Percentiles rank a stretch among this genome's conserved stretches.
phyloP scores from a whole-genome alignment of 2,797 vertebrate genomes.

The Thunnus albacares region DNA sequence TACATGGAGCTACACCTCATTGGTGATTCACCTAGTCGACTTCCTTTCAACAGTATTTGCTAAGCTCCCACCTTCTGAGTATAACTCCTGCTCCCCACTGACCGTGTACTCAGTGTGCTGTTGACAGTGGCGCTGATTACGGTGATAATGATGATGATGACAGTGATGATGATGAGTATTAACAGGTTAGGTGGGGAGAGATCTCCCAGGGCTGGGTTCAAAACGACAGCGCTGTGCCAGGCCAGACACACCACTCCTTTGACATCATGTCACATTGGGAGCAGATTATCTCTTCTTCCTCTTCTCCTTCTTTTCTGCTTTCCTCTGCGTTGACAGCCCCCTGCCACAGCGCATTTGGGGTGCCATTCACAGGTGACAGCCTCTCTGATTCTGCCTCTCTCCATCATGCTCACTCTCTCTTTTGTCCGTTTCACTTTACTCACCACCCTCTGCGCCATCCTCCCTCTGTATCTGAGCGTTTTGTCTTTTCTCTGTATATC shows the following conservation, averaged over 20 bases:
- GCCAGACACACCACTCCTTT: constrained; percentile 48
- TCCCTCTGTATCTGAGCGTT: constrained; percentile 38
- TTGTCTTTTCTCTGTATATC: constrained; percentile 64
- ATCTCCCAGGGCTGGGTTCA: constrained; percentile 66
- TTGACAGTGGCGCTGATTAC: constrained; percentile 66
- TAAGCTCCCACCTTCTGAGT: constrained; percentile 38
- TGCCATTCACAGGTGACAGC: constrained; percentile 71
- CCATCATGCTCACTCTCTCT: constrained; percentile 57
- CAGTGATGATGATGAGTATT: constrained; percentile 78
- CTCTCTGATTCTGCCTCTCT: constrained; percentile 58
- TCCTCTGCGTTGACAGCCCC: constrained; percentile 60
- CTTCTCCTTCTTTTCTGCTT: constrained; percentile 57
- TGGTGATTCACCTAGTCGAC: too few relatives aligned
- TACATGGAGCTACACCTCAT: background rate
- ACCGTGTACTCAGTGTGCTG: constrained; percentile 37
- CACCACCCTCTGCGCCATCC: constrained; percentile 25
- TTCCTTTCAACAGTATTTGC: constrained; percentile 18
- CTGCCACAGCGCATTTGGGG: constrained; percentile 65
- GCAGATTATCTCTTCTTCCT: constrained; percentile 71
- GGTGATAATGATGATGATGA: constrained; percentile 71
- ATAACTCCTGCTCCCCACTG: constrained; percentile 38
- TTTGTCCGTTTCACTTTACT: constrained; percentile 61
- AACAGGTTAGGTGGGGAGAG: constrained; percentile 67
- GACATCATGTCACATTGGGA: constrained; percentile 70
- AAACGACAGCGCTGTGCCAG: constrained; percentile 57